phyloP scores from a whole-genome alignment of 2,113 vertebrate genomes.

The Natator depressus region DNA sequence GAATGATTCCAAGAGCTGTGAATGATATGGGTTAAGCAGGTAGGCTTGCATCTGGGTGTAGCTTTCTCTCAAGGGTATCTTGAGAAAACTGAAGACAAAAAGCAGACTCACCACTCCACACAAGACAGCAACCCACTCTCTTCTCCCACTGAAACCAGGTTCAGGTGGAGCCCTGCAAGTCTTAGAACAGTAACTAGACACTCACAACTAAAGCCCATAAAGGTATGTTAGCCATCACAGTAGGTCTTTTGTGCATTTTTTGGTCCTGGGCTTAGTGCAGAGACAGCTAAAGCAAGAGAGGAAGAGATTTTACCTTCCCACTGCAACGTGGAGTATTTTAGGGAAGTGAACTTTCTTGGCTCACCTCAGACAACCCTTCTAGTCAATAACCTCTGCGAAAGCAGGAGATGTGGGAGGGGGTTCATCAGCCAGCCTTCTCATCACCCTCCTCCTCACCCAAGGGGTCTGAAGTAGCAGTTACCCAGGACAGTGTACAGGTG shows the following conservation, averaged over 20 bases:
- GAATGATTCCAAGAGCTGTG: not conserved
- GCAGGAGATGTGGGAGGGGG: not conserved
- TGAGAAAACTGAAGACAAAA: not conserved
- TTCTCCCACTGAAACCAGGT: too few relatives aligned
- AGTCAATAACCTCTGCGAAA: not conserved
- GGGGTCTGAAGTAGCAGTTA: not conserved
- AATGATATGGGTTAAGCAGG: not conserved
- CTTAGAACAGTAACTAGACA: not conserved
- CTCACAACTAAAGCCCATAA: not conserved
- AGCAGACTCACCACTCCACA: not conserved
- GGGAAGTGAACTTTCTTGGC: not conserved
- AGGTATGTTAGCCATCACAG: not conserved
- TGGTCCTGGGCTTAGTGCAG: not conserved
- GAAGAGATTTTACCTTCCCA: not conserved
- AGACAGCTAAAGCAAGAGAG: not conserved
- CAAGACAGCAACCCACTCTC: not conserved
- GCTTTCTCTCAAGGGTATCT: not conserved
- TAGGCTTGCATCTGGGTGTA: not conserved
- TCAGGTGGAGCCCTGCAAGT: not conserved
- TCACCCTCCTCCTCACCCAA: not conserved
- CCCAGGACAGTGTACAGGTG: not conserved
- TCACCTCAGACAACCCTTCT: not conserved
- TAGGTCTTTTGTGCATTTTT: not conserved
- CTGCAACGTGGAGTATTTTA: not conserved
- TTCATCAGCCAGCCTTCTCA: not conserved